phyloP scores from a whole-genome alignment of 2,797 vertebrate genomes.

The Sciurus carolinensis region DNA sequence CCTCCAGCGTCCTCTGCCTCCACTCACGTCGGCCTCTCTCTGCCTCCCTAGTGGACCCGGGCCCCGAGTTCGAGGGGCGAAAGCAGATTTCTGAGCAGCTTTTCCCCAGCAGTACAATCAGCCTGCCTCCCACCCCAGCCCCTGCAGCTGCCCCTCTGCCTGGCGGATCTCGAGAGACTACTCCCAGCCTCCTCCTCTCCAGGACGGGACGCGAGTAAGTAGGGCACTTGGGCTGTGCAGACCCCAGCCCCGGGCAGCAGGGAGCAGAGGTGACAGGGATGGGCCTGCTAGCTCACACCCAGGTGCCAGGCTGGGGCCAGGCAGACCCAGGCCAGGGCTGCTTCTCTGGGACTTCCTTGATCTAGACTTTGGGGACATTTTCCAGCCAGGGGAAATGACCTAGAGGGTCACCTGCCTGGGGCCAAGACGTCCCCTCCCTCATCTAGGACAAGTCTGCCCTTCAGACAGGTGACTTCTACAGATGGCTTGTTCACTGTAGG shows the following conservation, averaged over 20 bases:
- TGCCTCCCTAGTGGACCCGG: neutral
- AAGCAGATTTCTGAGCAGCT: neutral
- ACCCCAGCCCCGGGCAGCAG: accelerated
- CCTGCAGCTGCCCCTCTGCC: conserved; percentile 82
- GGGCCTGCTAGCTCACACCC: neutral
- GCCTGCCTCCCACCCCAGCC: accelerated
- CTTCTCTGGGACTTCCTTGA: neutral
- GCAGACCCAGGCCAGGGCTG: accelerated
- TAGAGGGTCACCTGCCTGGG: neutral
- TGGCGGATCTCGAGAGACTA: neutral
- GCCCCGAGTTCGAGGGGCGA: neutral
- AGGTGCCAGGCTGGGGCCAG: too few relatives aligned
- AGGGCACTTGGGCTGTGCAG: accelerated
- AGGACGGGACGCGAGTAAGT: conserved; percentile 88
- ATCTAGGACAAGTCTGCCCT: neutral
- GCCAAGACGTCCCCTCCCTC: neutral
- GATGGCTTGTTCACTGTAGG: neutral
- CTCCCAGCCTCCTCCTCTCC: conserved; percentile 81
- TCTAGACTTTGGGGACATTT: neutral
- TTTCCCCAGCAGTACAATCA: neutral
- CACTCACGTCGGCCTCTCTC: neutral
- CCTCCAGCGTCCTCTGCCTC: neutral
- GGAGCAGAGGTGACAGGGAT: neutral
- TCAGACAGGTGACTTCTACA: neutral
- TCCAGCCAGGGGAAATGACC: neutral